Conservation (phyloP, 1,140 invertebrate species). For the Papilio polytes region DNA sequence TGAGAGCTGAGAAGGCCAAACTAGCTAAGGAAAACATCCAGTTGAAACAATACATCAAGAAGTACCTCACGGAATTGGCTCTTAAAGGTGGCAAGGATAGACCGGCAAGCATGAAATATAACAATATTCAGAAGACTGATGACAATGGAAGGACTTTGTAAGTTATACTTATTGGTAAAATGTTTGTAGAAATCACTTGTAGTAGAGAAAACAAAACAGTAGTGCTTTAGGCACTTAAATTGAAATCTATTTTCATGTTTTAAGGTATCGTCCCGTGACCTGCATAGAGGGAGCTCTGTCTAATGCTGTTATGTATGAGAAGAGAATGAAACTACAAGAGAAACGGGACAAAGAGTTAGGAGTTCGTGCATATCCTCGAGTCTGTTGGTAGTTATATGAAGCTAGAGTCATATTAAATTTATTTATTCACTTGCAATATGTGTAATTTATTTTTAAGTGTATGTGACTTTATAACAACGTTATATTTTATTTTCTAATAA, state of each 20-base stretch:
- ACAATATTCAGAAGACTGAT: constrained; percentile 60
- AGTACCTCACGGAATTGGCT: constrained; percentile 77
- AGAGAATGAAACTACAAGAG: constrained; percentile 65
- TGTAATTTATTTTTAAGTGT: not conserved
- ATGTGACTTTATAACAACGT: too few relatives aligned
- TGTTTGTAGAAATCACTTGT: too few relatives aligned
- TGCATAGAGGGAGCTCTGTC: constrained; percentile 80
- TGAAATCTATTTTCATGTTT: constrained; percentile 33
- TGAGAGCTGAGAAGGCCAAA: constrained; percentile 73
- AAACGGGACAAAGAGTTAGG: constrained; percentile 60
- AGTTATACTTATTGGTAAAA: constrained; percentile 32
- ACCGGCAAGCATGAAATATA: constrained; percentile 68
- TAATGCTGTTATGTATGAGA: constrained; percentile 79
- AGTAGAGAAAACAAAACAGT: too few relatives aligned
- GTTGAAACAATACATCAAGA: constrained; percentile 79
- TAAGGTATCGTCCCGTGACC: constrained; percentile 77
- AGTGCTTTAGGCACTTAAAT: too few relatives aligned
- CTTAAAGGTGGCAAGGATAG: constrained; percentile 67
- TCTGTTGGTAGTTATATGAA: constrained; percentile 59
- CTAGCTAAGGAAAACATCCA: constrained; percentile 74
- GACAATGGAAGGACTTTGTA: constrained; percentile 57
- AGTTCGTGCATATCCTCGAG: constrained; percentile 62
- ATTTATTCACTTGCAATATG: not conserved
- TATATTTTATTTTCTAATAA: not conserved
- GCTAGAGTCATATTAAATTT: constrained; percentile 33